Base-by-base conservation (phyloP, 2,113 vertebrate genomes). In the Laterallus jamaicensis region DNA sequence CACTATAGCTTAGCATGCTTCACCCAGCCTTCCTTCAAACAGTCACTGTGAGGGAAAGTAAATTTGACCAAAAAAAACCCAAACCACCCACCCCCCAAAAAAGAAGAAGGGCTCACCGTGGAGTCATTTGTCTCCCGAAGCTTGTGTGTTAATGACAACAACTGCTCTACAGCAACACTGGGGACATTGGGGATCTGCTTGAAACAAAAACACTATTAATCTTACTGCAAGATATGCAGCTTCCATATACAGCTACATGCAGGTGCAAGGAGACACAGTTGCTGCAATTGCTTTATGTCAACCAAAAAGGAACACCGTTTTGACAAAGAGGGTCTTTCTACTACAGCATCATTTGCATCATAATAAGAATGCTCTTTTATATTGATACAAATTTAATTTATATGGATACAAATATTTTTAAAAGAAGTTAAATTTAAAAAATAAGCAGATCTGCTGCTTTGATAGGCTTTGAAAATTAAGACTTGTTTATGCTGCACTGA, bases 81-180 rank as follows among this genome's bases (percentile, higher is more conserved):
- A 49, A 49, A 39, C 39, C 39, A 39, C 39, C 21, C 47, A 49
- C 47, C 49, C 49, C 44, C 17, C 8, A 47, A 44, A 18, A 35
- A 25, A 20, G 39, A 69, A 17, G 68, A 44, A 37, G 10, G 29
- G 94, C 98, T 98, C 90, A 99, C 99, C 0, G 98, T 99, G 40
- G 98, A 92, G 68, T 99, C 99, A 31, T 98, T 98, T 54, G 98
- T 99, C 80, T 98, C 96, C 66, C 98, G 98, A 82, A 99, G 98
- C 71, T 96, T 99, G 97, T 99, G 99, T 15, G 98, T 98, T 91
- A 99, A 97, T n/a, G 98, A 98, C 74, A 99, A 76, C 19, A 99
- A 97, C 94, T 98, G 98, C 75, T 99, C 98, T 73, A 98, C 98
- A 40, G 98, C 98, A 96, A 98, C 98, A 39, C 70, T 94, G 26